phyloP scores from a whole-genome alignment of 2,113 vertebrate species.

The Todiramphus saurophagus region DNA sequence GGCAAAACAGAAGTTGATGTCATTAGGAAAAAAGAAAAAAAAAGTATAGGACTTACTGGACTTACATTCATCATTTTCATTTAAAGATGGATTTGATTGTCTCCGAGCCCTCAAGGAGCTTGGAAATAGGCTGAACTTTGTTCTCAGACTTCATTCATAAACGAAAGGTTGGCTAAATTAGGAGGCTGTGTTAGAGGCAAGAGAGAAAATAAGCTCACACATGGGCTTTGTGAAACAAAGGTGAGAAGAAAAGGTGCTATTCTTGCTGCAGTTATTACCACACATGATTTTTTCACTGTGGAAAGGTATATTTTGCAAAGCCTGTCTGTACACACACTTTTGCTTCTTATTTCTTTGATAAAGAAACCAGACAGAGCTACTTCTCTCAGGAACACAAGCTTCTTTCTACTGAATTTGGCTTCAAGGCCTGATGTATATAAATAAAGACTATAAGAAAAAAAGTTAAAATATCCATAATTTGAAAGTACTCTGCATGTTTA shows the following conservation, averaged over 20 bases:
- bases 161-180: not conserved
- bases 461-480: not conserved
- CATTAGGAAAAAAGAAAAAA: not conserved
- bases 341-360: not conserved
- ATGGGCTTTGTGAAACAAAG: not conserved
- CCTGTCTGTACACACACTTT: not conserved
- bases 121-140: not conserved
- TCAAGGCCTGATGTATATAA: not conserved
- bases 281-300: not conserved
- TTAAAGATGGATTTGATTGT: constrained; percentile 17
- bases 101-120: not conserved
- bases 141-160: not conserved
- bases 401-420: not conserved
- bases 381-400: not conserved
- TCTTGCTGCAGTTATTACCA: not conserved
- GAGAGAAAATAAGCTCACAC: not conserved
- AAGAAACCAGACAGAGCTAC: not conserved
- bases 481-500: not conserved
- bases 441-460: not conserved
- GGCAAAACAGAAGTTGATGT: not conserved
- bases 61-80: not conserved
- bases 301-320: not conserved
- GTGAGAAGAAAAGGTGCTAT: not conserved
- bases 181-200: not conserved
- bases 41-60: not conserved